Conservation (phyloP, 30 jellyfish, hydroid and myxozoan species). For the Euphysa ruthae region DNA sequence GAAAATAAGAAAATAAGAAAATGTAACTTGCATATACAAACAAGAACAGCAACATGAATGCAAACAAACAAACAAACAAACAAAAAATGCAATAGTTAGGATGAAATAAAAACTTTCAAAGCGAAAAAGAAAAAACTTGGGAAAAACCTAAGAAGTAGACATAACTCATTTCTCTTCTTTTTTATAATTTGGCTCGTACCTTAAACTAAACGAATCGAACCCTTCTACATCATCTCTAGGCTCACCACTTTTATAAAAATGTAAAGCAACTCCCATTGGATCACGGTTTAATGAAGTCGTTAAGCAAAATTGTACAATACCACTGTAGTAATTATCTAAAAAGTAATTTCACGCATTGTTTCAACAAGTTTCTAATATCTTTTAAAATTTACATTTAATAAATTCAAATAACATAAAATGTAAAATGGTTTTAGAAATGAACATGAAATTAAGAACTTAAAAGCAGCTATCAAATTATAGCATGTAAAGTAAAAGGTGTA, state of each 20-base stretch:
- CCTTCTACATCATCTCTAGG: conserved; percentile 87
- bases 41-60: too few species aligned
- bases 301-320: conserved; percentile 50
- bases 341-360: not conserved
- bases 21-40: too few species aligned
- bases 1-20: too few species aligned
- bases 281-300: conserved; percentile 61
- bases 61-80: too few species aligned
- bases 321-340: conserved; percentile 47
- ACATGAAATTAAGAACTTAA: not conserved
- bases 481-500: not conserved
- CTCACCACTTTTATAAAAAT: conserved; percentile 64
- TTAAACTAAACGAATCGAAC: conserved; percentile 35
- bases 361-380: not conserved
- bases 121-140: too few species aligned
- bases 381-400: not conserved
- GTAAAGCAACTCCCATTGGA: conserved; percentile 66
- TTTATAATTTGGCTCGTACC: too few species aligned
- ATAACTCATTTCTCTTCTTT: too few species aligned
- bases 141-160: too few species aligned
- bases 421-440: too few species aligned
- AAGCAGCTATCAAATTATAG: not conserved
- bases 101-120: too few species aligned
- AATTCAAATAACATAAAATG: too few species aligned
- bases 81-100: too few species aligned